Percentiles rank a stretch among this genome's conserved stretches.
phyloP scores from a whole-genome alignment of 2,113 vertebrate species.

The Mirounga angustirostris region DNA sequence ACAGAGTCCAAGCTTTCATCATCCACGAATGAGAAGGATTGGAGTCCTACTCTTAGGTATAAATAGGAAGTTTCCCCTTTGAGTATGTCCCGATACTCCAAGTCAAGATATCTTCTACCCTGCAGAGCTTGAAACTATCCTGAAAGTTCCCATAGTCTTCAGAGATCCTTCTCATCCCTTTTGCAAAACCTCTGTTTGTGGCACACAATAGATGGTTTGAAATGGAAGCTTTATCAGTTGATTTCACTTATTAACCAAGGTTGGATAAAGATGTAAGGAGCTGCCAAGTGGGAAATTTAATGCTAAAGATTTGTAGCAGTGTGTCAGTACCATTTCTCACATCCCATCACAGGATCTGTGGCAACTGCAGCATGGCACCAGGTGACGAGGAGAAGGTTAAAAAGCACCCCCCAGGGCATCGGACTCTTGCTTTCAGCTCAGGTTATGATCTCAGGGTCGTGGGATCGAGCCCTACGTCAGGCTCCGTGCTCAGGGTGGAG shows the following conservation, averaged over 20 bases:
- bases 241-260: constrained; percentile 12
- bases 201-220: constrained; percentile 52
- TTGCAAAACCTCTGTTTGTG: constrained; percentile 31
- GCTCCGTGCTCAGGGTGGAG: background rate
- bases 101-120: background rate
- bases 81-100: background rate
- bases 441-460: background rate
- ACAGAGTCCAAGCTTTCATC: background rate
- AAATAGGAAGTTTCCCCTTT: background rate
- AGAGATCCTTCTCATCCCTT: constrained; percentile 35
- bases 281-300: background rate
- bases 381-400: background rate
- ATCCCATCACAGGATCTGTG: fast-evolving
- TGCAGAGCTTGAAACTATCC: background rate
- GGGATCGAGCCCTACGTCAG: background rate
- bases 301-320: background rate
- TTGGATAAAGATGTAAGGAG: constrained; percentile 27
- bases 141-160: background rate
- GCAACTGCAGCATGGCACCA: background rate
- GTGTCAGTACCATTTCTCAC: background rate
- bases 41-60: background rate
- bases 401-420: background rate
- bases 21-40: background rate
- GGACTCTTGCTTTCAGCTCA: background rate
- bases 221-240: constrained; percentile 27